These are phyloP conservation scores for Cinclus cinclus DNA, from an alignment of 2,113 vertebrate genomes.

Conservation along the genomic window DNA sequence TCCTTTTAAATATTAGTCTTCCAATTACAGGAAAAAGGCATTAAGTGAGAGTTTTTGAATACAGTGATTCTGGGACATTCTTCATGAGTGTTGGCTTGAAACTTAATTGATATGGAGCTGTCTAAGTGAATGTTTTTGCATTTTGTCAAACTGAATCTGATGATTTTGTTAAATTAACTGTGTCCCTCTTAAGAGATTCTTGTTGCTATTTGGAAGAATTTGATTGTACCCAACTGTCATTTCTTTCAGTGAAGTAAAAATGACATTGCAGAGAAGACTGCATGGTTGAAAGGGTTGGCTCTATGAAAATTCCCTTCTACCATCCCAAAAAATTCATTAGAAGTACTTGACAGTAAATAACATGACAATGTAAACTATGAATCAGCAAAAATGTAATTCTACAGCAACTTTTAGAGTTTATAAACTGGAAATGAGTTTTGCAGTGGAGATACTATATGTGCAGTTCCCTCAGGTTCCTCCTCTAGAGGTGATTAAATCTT, in stretches of 20 bases:
- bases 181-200: background rate
- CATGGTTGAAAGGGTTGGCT: background rate
- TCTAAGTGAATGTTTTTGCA: background rate
- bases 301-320: background rate
- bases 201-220: background rate
- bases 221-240: background rate
- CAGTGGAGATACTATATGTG: rapidly evolving
- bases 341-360: background rate
- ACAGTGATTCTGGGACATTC: background rate
- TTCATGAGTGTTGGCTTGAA: background rate
- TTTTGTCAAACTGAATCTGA: background rate
- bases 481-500: background rate
- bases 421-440: background rate
- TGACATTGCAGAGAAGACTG: background rate
- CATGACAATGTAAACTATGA: background rate
- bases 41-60: background rate
- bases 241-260: background rate
- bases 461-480: background rate
- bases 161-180: background rate
- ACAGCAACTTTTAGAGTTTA: background rate
- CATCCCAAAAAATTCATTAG: rapidly evolving
- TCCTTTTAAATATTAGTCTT: background rate
- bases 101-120: background rate
- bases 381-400: background rate
- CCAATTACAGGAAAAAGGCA: background rate